Conservation (phyloP, 64 coral and sea anemone genomes). For the Stylophora pistillata region DNA sequence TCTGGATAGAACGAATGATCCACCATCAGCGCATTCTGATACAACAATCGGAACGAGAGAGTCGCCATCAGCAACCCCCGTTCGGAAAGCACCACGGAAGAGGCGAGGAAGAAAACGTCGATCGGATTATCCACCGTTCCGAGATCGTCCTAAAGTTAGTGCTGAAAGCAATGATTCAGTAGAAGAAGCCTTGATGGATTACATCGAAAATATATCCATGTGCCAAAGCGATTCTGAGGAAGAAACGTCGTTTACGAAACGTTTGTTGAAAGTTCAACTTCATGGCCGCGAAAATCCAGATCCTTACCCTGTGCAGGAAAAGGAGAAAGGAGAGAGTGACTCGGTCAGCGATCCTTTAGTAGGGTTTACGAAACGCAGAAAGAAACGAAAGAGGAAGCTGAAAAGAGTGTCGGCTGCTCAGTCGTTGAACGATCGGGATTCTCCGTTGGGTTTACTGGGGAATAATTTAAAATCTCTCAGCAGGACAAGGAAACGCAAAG, state of each 20-base stretch:
- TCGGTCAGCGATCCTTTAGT: conserved; percentile 61
- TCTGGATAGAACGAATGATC: conserved; percentile 75
- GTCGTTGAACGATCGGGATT: conserved; percentile 29
- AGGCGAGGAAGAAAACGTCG: conserved; percentile 81
- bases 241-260: conserved; percentile 52
- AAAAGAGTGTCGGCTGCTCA: conserved; percentile 19
- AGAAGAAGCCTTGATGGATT: conserved; percentile 90
- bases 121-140: conserved; percentile 76
- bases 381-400: conserved; percentile 76
- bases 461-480: conserved; percentile 31
- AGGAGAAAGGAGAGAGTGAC: conserved; percentile 74
- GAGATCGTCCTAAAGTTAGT: conserved; percentile 68
- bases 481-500: conserved; percentile 32
- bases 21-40: conserved; percentile 83
- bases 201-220: conserved; percentile 93
- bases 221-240: conserved; percentile 86
- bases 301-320: conserved; percentile 75
- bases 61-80: conserved; percentile 81
- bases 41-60: conserved; percentile 83
- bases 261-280: conserved; percentile 46
- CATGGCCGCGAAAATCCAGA: conserved; percentile 44
- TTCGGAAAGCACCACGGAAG: conserved; percentile 71
- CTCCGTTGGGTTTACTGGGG: background rate
- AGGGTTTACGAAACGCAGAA: conserved; percentile 62
- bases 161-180: conserved; percentile 93